A percentile compares a stretch with the other conserved stretches of the same genome.
Evolutionary conservation across 30 jellyfish, hydroid and myxozoan genomes (phyloP).

Genomic region (Hydractinia symbiolongicarpus): DNA sequence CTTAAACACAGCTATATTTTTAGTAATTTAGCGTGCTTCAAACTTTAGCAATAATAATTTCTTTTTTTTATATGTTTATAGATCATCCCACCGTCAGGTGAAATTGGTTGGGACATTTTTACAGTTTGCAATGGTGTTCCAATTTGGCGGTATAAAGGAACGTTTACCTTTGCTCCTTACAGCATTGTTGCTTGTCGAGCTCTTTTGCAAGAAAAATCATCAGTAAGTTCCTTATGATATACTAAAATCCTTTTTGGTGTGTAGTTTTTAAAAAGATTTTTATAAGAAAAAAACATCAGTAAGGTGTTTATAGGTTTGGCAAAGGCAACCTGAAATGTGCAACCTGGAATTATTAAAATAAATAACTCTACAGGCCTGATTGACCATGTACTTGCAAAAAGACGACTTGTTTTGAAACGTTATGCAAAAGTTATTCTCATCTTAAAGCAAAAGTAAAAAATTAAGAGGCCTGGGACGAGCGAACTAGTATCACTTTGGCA

Average conservation of each 20-base stretch:
- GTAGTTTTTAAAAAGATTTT: background rate
- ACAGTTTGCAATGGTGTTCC: slow-evolving; percentile 55
- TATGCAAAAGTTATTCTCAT: no score
- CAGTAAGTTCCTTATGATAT: background rate
- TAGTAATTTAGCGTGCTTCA: no score
- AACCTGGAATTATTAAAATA: no score
- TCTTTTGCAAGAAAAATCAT: slow-evolving; percentile 42
- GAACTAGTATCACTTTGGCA: no score
- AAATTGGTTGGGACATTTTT: slow-evolving; percentile 60
- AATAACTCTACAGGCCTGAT: no score
- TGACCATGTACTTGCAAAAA: no score
- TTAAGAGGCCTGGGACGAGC: no score
- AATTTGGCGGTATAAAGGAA: slow-evolving; percentile 40
- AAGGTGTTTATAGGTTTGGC: no score
- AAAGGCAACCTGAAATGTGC: no score
- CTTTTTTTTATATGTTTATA: background rate
- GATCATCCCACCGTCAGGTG: slow-evolving; percentile 55
- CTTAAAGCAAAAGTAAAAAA: no score
- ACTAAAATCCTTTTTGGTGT: no score
- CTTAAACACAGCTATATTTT: background rate
- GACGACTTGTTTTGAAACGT: no score
- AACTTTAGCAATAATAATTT: background rate
- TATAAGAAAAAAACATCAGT: background rate
- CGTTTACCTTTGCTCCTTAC: slow-evolving; percentile 45
- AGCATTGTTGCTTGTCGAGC: slow-evolving; percentile 53